Conservation (phyloP, 2,113 vertebrate species). For the Halichoeres trimaculatus region DNA sequence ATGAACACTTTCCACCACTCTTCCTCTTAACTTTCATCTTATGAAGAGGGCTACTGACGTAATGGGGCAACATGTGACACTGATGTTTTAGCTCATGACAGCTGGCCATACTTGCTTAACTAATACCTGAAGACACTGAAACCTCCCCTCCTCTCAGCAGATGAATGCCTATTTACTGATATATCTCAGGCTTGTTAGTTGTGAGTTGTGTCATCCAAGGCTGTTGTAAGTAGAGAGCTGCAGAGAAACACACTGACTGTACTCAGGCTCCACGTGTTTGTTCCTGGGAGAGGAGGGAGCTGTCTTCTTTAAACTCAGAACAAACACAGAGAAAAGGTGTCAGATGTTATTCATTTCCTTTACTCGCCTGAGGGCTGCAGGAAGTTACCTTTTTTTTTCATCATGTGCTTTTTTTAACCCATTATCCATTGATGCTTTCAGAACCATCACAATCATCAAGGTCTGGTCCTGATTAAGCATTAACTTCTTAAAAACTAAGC, state of each 20-base stretch:
- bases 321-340: background rate
- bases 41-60: slow-evolving; percentile 16
- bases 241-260: slow-evolving; percentile 7
- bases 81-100: slow-evolving; percentile 10
- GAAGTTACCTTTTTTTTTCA: too few relatives aligned
- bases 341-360: background rate
- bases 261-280: slow-evolving; percentile 21
- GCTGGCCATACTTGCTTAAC: slow-evolving; percentile 28
- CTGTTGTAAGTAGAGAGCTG: slow-evolving; percentile 7
- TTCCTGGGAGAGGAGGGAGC: too few relatives aligned
- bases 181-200: slow-evolving; percentile 20
- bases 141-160: slow-evolving; percentile 10
- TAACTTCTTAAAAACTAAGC: too few relatives aligned
- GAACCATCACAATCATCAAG: too few relatives aligned
- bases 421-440: too few relatives aligned
- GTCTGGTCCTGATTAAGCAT: too few relatives aligned
- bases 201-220: slow-evolving; percentile 13
- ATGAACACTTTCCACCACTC: slow-evolving; percentile 50
- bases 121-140: background rate
- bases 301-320: background rate
- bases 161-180: slow-evolving; percentile 30
- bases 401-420: too few relatives aligned
- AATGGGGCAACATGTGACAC: slow-evolving; percentile 32
- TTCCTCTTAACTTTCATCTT: slow-evolving; percentile 41
- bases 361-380: background rate